Conservation (phyloP, 2,888 invertebrate species). For the Cotesia congregata region DNA sequence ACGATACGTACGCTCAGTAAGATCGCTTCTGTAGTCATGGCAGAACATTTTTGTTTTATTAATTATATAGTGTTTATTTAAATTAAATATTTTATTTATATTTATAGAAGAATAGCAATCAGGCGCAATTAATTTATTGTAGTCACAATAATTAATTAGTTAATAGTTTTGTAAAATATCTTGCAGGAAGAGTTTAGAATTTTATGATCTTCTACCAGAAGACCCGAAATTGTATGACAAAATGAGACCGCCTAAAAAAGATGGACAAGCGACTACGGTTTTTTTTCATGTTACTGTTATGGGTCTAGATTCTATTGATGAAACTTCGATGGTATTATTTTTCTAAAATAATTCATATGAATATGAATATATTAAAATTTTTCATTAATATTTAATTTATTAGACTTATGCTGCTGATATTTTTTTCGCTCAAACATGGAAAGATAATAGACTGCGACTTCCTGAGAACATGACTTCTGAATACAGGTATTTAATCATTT, state of each 20-base stretch:
- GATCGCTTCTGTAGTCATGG: constrained; percentile 50
- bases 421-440: constrained; percentile 95
- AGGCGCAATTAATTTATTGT: neutral
- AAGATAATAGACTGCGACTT: constrained; percentile 86
- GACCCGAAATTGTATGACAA: constrained; percentile 91
- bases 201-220: constrained; percentile 88
- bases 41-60: constrained; percentile 25
- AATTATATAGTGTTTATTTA: constrained; percentile 9
- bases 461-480: constrained; percentile 95
- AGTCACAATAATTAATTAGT: neutral
- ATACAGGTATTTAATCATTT: constrained; percentile 75
- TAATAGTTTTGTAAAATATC: constrained; percentile 7
- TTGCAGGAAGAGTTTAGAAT: constrained; percentile 80
- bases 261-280: constrained; percentile 89
- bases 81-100: constrained; percentile 10
- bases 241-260: constrained; percentile 93
- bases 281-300: constrained; percentile 94
- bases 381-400: constrained; percentile 45
- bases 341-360: neutral
- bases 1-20: constrained; percentile 64
- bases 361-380: neutral
- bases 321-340: constrained; percentile 87
- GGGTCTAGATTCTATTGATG: constrained; percentile 95
- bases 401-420: constrained; percentile 92
- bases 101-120: neutral